Evolutionary conservation across 1,140 invertebrate species (phyloP), one percentile per base, ranked within the genome.

Genomic region (Paraescarpia echinospica): DNA sequence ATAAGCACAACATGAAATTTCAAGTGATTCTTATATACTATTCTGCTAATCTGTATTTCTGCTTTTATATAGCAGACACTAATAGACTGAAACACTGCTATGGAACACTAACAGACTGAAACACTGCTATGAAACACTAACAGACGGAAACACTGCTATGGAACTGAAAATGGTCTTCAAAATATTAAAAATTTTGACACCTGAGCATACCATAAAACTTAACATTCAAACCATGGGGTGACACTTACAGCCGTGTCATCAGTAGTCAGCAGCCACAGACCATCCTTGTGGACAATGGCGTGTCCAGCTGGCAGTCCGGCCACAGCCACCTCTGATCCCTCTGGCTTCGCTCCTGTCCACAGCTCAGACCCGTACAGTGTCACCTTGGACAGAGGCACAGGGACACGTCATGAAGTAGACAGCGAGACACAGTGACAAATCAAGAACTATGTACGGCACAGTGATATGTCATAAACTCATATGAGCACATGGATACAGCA

Each of bases 311-410:
- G 94, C 34, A 97, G 95, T 0, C 97, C 98, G 92, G 97, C 96
- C 33, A 98, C 96, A 31, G 96, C 94, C 0, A 98, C 95, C 0
- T 96, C 93, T 34, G 96, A 96, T n/a, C 97, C 97, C n/a, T 96
- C 94, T 0, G 97, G 97, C 33, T 97, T 94, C n/a, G 96, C 95
- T 34, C 94, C 93, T 91, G 96, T 97, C 97, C 98, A 99, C 1
- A 98, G 93, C 2, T 96, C 97, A 0, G 98, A 98, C 0, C 98
- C 98, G 95, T 97, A 99, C 0, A 99, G 96, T 48, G 95, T 95
- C 27, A 96, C 94, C 95, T 96, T 94, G 33, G 94, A 93, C 77
- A 93, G 33, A 91, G 22, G 22, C 34, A 91, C n/a, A 48, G 91
- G 8, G 90, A 34, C 34, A 34, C 33, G 90, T 90, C 90, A 90